Evolutionary conservation across 2,113 vertebrate species (phyloP), one percentile per base, ranked within the genome.

Genomic region (Probosciger aterrimus): DNA sequence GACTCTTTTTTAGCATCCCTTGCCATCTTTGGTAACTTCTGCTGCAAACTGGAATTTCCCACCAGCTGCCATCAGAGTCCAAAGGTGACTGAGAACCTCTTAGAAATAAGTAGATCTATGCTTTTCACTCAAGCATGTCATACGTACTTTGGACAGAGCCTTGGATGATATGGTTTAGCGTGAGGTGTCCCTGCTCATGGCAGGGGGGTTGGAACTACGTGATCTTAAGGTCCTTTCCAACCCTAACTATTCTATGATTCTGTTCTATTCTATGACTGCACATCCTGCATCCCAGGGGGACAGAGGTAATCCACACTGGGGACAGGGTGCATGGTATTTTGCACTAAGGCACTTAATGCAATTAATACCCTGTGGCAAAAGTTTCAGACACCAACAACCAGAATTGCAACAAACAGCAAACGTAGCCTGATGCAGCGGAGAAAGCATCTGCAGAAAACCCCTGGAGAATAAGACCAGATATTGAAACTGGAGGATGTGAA

Each of bases 391-490:
- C 5, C 1, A 13, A 37, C 23, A 33, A 13, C 12, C 14, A 59
- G 47, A 71, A 17, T n/a, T 17, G 31, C 31, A 78, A 37, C 20
- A 14, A 23, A 33, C 49, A 14, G 27, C 43, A 28, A 57, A 71
- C 18, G 0, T 9, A 13, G 41, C 27, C 31, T 57, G 35, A 44
- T 1, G 2, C 7, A 3, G 55, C 7, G 16, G 41, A 22, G 47
- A 27, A 63, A 47, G 24, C 10, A 8, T 18, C 22, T 57, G 59
- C 30, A 50, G 81, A 33, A 57, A 65, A 14, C 18, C 23, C 15
- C 3, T 13, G 4, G 35, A 50, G 65, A 64, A 24, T 25, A 37
- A 57, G 43, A 49, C 2, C 2, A 23, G 43, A 11, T 3, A 11
- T 13, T 55, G 65, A 49, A 53, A 23, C 35, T 3, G 2, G 31